Percentiles rank a stretch among this genome's conserved stretches.
These are phyloP conservation scores for Ailurus styani DNA, from an alignment of 2,113 vertebrate genomes.

Conservation along the genomic window DNA sequence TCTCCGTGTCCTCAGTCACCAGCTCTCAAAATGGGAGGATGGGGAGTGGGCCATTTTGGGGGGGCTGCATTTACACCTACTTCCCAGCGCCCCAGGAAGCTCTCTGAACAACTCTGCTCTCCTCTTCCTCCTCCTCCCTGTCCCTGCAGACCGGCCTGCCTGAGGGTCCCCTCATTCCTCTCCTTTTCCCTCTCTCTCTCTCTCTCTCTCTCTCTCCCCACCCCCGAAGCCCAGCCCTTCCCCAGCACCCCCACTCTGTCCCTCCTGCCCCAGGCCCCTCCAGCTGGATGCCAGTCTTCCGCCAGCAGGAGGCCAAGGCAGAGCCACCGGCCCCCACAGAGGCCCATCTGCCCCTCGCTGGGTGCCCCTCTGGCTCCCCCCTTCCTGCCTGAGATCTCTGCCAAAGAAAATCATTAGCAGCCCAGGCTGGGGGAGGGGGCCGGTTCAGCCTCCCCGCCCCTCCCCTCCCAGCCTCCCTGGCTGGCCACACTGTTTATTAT, in stretches of 20 bases:
- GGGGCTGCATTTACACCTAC: not conserved
- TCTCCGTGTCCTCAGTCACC: not conserved
- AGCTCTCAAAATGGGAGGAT: not conserved
- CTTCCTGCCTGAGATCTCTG: constrained; percentile 62
- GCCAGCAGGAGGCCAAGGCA: not conserved
- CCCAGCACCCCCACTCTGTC: too few relatives aligned
- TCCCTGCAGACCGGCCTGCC: not conserved
- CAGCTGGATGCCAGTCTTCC: constrained; percentile 28
- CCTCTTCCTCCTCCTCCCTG: not conserved
- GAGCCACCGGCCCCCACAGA: constrained; percentile 27
- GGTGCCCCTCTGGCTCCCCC: constrained; percentile 48
- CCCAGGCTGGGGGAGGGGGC: constrained; percentile 67
- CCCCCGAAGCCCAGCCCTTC: not conserved
- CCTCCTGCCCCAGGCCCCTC: not conserved
- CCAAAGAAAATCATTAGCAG: constrained; percentile 71
- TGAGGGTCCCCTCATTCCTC: not conserved
- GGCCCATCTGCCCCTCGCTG: constrained; percentile 44
- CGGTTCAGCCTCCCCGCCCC: constrained; percentile 46
- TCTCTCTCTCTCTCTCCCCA: too few relatives aligned
- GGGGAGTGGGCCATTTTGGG: not conserved
- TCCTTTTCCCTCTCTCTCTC: not conserved
- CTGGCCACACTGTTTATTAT: constrained; percentile 81
- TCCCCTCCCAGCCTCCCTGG: constrained; percentile 57
- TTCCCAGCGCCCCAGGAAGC: not conserved
- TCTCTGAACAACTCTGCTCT: not conserved